Evolutionary conservation across 2,797 vertebrate genomes (phyloP), one percentile per base, ranked within the genome.

Genomic region (Mus caroli): DNA sequence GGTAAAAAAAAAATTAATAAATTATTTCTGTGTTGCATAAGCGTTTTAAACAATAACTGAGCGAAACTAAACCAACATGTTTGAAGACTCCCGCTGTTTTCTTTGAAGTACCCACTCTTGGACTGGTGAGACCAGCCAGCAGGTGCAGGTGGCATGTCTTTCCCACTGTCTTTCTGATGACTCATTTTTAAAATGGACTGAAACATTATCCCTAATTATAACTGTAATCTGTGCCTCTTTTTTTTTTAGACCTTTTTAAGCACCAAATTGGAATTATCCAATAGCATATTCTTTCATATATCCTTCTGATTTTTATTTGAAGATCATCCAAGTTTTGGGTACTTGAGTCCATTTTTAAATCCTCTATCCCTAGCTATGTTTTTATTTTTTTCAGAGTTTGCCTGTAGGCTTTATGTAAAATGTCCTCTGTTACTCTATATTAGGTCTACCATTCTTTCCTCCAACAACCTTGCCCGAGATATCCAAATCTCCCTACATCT

Each of bases 291-390:
- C 56, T 79, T 98, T 96, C 94, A 96, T 85, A 17, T 88, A 82
- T 56, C 31, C 92, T 95, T 97, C 95, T 64, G 77, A 97, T 97
- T 98, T 97, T 97, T 96, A 92, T 98, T 97, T 97, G 91, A 96
- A 95, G 91, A 64, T 89, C 95, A 96, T 96, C 78, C 95, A 91
- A 95, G 94, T 83, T 12, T 84, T 92, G 73, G 54, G 83, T 97
- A 98, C 97, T 96, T 97, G 92, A 97, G 96, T 95, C 92, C 92
- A 79, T 97, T 98, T 98, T 97, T 50, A 97, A 96, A 97, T 91
- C 94, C 89, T 90, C 97, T 94, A 95, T 90, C 84, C 95, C 43
- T 22, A 60, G 62, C 83, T 40, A 52, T 93, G 9, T 11, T 50
- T 50, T 50, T 50, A 7, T 43, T 71, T 85, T 88, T 96, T 94